Evolutionary conservation across 2,113 vertebrate genomes (phyloP), one percentile per base, ranked within the genome.

Genomic region (Ctenodactylus gundi): DNA sequence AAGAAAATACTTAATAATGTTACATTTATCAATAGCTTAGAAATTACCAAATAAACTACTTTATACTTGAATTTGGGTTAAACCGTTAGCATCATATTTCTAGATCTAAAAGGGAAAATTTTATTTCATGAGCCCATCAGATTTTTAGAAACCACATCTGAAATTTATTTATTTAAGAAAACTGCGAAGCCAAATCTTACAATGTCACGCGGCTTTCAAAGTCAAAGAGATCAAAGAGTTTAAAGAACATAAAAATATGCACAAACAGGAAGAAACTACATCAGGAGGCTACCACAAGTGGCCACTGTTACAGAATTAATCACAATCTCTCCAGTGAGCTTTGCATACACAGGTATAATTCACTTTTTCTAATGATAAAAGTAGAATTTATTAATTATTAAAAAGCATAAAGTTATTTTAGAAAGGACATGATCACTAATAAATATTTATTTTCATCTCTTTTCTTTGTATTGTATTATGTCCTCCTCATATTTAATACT

Each of bases 141-240:
- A 82, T 94, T 93, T 4, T 68, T 73, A 83, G 72, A 81, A 68
- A 20, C 39, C 27, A 75, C 23, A 3, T 55, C 87, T 92, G 57
- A 92, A 93, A 85, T 86, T 72, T 57, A 85, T 83, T 94, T 41
- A 83, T 68, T 51, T 90, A 88, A 94, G 68, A 90, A 88, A 93
- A 34, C 31, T 88, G 7, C n/a, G 85, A 88, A 91, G 41, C 6
- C 60, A 51, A 9, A 17, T 27, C 20, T 87, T 92, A 60, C 80
- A 92, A 88, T 53, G 36, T 51, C 77, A 89, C 87, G 3, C 46
- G 90, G 39, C 67, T 82, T 85, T 92, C 65, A 88, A 88, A 94
- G 58, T 44, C 14, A 94, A 68, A 82, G 21, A 5, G 39, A 93
- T 60, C 76, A 88, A 87, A 93, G 15, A 2, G 57, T 73, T 94